Evolutionary conservation across 2,888 invertebrate genomes (phyloP), one percentile per base, ranked within the genome.

Genomic region (Allygus modestus): DNA sequence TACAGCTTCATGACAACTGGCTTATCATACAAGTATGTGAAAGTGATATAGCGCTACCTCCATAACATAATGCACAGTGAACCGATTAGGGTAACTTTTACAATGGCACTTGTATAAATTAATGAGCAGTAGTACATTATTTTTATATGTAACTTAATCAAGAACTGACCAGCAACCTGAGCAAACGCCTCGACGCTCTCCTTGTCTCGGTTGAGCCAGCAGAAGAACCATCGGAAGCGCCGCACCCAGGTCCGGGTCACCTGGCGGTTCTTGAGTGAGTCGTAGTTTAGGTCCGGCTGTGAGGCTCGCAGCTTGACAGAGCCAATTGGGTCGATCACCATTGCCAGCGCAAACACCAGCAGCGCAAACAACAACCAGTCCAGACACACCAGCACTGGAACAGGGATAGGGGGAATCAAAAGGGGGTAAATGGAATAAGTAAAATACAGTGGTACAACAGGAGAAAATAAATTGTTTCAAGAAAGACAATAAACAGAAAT

Each of bases 321-420:
- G 4, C 96, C 96, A 86, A 97, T 90, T 0, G 97, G 97, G 89
- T 97, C 97, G 90, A 97, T 97, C 73, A 96, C 94, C 90, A 97
- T 91, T 69, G 95, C 94, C 71, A 97, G 91, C 0, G 95, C 96
- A 88, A 96, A 93, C 33, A 96, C 91, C 2, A 95, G 94, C 15
- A 95, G 91, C 0, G 94, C 94, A 83, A 96, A 92, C 81, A 96
- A 92, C 26, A 95, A 93, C 97, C 97, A 97, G 89, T 96, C 96
- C 90, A 95, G 95, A 77, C 96, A 92, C 0, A 96, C 95, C 87
- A 96, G 93, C 86, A 94, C 95, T 94, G 90, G 51, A 90, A 90
- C 65, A 65, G 15, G 26, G 58, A 1, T 11, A 51, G n/a, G n/a
- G n/a, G n/a, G n/a, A n/a, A 41, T 41, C 5, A 12, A n/a, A n/a